Conservation (phyloP, 2,113 vertebrate species). For the Galeopterus variegatus region DNA sequence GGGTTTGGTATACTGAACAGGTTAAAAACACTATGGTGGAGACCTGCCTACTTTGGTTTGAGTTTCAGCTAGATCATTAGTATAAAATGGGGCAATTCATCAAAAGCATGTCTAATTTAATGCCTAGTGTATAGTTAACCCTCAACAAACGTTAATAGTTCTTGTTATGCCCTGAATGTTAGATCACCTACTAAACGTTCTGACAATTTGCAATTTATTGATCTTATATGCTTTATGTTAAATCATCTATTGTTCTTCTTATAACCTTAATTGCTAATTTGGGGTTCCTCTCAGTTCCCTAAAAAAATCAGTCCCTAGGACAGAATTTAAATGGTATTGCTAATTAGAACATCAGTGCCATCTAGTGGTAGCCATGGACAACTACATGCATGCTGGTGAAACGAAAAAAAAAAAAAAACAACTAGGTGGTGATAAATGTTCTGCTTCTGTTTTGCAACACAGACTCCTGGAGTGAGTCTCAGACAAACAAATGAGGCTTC, state of each 20-base stretch:
- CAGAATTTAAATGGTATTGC: slow-evolving; percentile 40
- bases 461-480: background rate
- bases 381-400: background rate
- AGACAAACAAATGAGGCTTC: background rate
- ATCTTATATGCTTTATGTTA: background rate
- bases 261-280: background rate
- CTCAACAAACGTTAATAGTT: background rate
- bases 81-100: background rate
- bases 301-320: background rate
- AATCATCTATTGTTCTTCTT: background rate
- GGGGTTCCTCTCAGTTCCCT: slow-evolving; percentile 22
- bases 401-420: background rate
- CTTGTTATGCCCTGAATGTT: background rate
- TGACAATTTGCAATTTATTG: background rate
- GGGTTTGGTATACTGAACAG: background rate
- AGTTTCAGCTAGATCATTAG: background rate
- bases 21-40: background rate
- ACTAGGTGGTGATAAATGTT: background rate
- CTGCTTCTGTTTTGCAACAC: background rate
- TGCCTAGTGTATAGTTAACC: background rate
- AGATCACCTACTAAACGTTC: background rate
- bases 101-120: background rate
- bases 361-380: slow-evolving; percentile 61
- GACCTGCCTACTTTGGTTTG: background rate
- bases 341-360: slow-evolving; percentile 79